Base-by-base conservation (phyloP, 2,113 vertebrate genomes). In the Datnioides undecimradiatus region DNA sequence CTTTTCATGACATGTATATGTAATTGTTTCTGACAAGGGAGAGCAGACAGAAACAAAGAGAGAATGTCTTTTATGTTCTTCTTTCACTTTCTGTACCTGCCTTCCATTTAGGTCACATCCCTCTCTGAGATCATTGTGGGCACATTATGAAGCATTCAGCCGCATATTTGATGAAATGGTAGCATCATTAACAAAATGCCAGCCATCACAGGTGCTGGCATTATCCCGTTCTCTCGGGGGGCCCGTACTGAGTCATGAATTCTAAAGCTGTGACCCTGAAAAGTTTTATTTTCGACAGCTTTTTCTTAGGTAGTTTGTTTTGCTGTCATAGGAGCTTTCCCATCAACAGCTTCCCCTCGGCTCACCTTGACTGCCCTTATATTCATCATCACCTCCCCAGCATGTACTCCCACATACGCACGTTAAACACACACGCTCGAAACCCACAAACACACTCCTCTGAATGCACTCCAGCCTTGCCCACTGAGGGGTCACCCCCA, bases 311-410 rank as follows among this genome's bases (percentile, higher is more conserved):
- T 66, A 55, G 54, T 89, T 88, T 77, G 41, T 87, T 84, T 82
- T 65, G 73, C 79, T 76, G 80, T 83, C 68, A 73, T 43, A 33
- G 41, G 69, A 65, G 40, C 60, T 60, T 58, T 51, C 46, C 21
- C 59, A 58, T 81, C 75, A 77, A 76, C 68, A 34, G 46, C 78
- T 70, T 80, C 71, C 58, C 83, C 79, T 88, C 66, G 4, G 73
- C 71, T 90, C 85, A 91, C 90, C 89, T 92, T 93, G 76, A 75
- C 84, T 87, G 82, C 65, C 79, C 88, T 85, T 43, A 74, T 80
- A 90, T 92, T 88, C 55, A 89, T 89, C 82, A 88, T 79, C 82
- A 59, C 67, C 71, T 76, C 75, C 77, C 17, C 79, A 64, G 58
- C 72, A 82, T 73, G 74, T 63, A 23, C 55, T 62, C 69, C 36